Base-by-base conservation (phyloP, 2,113 vertebrate species). In the Cyprinodon tularosa region DNA sequence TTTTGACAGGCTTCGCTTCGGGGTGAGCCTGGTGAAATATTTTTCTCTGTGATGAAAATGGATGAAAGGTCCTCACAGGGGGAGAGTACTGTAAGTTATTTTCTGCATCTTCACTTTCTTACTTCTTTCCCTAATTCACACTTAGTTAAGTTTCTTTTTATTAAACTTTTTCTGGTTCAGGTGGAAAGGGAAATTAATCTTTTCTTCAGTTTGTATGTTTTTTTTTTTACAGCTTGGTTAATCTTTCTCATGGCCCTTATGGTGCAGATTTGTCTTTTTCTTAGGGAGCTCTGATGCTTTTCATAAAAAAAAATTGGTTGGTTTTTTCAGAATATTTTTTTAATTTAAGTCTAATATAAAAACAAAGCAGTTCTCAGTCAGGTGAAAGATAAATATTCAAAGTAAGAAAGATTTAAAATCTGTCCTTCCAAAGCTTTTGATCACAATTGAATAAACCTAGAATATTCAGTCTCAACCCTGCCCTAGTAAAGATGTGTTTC, bases 21-120 rank as follows among this genome's bases (percentile, higher is more conserved):
- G 3, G 94, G 94, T 38, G 96, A 98, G 39, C 97, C 97, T 61
- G 94, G 95, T 45, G 93, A 98, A 81, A 94, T 99, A 80, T 95
- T 94, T 67, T 98, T 99, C 90, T 97, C 96, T 0, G 89, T 94
- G 69, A 97, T 96, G 96, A 99, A 97, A 91, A 97, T 95, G 0
- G 96, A 97, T 80, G 97, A 98, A 83, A 94, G 96, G 79, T 85
- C 94, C 7, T 90, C 93, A 66, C 81, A 91, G 62, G 91, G 94
- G 77, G 96, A 98, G 87, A 96, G 91, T 94, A 97, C 95, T 71
- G 98, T 99, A 93, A 94, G 92, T 88, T 10, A 57, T 65, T 36
- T 76, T 71, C 12, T 68, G 13, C 6, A 37, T 0, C 7, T 68
- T 29, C 29, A 42, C 50, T n/a, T 57, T 57, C 2, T 3, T n/a